Conservation (phyloP, 2,113 vertebrate genomes). For the Oenanthe melanoleuca region DNA sequence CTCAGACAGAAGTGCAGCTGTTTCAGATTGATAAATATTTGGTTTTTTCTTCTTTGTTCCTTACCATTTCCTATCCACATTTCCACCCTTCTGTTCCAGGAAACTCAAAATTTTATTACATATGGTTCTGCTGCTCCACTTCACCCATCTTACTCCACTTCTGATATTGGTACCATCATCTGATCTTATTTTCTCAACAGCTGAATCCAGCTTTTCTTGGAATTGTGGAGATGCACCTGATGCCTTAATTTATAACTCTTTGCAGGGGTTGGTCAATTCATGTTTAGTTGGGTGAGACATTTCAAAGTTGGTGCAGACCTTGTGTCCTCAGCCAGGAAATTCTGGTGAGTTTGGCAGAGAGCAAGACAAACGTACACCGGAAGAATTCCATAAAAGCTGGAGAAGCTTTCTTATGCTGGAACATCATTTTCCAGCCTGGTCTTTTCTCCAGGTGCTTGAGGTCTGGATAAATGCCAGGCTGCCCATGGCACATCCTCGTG, state of each 20-base stretch:
- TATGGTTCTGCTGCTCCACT: neutral
- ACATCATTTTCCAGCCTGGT: neutral
- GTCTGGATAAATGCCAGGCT: neutral
- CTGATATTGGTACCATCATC: neutral
- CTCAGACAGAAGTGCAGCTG: neutral
- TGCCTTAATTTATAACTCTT: neutral
- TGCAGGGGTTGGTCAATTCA: neutral
- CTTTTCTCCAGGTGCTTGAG: neutral
- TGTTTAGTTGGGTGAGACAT: neutral
- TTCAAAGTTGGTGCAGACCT: neutral
- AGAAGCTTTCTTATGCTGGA: neutral
- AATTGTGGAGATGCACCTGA: neutral
- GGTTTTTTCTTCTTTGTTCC: neutral
- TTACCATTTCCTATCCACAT: neutral
- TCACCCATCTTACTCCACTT: neutral
- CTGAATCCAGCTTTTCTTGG: neutral
- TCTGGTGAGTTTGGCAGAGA: neutral
- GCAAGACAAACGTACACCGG: accelerated
- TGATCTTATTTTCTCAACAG: neutral
- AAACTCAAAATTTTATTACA: neutral
- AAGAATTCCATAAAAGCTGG: neutral
- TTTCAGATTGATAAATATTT: neutral
- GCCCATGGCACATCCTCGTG: no score
- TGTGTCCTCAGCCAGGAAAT: neutral
- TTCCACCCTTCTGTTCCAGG: neutral